A percentile compares a stretch with the other conserved stretches of the same genome.
Conservation (phyloP, 2,888 invertebrate species). For the Sphinx pinastri region DNA sequence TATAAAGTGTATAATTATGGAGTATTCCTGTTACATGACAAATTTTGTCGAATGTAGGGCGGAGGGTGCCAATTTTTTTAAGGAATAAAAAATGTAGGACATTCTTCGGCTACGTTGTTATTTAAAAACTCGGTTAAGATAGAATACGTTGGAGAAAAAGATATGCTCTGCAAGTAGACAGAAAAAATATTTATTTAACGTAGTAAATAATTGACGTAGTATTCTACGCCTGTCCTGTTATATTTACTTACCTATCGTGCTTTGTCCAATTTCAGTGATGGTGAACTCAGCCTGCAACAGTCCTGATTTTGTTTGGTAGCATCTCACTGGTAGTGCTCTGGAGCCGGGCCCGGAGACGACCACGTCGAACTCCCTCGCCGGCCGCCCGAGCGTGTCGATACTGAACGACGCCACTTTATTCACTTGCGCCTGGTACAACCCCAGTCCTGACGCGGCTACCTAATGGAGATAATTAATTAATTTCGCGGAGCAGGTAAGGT, state of each 20-base stretch:
- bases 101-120: too few species aligned
- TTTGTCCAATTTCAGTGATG: slow-evolving; percentile 89
- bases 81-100: too few species aligned
- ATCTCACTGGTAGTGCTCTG: slow-evolving; percentile 93
- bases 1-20: slow-evolving; percentile 34
- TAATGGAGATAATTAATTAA: slow-evolving; percentile 35
- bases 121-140: too few species aligned
- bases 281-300: slow-evolving; percentile 97
- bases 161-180: too few species aligned
- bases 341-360: slow-evolving; percentile 93
- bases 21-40: too few species aligned
- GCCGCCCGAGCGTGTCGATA: slow-evolving; percentile 93
- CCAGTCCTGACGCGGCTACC: slow-evolving; percentile 90
- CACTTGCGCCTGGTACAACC: slow-evolving; percentile 93
- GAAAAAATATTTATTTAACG: too few species aligned
- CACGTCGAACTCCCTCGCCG: slow-evolving; percentile 95
- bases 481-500: too few species aligned
- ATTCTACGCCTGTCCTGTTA: not conserved
- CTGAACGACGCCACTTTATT: slow-evolving; percentile 93
- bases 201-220: too few species aligned
- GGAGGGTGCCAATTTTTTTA: too few species aligned
- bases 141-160: too few species aligned
- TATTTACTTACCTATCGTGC: slow-evolving; percentile 83
- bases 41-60: too few species aligned
- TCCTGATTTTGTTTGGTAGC: slow-evolving; percentile 98